A percentile compares a stretch with the other conserved stretches of the same genome.
Conservation (phyloP, 1,140 invertebrate genomes). For the Drosophila fuyamai region DNA sequence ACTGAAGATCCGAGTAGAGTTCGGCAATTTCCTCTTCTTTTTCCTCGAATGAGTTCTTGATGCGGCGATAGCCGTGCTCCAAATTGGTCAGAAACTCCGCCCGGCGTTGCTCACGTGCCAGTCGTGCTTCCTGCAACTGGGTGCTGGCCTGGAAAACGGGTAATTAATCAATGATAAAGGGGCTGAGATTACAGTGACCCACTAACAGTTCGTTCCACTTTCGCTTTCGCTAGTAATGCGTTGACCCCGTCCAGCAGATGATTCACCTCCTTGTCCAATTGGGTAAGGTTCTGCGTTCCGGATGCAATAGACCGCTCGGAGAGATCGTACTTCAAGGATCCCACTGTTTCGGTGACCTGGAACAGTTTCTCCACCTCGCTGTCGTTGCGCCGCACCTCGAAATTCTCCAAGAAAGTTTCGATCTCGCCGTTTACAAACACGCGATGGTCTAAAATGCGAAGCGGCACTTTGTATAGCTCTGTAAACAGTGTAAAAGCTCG, state of each 20-base stretch:
- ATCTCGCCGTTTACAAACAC: conserved; percentile 94
- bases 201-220: conserved; percentile 55
- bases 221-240: conserved; percentile 58
- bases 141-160: conserved; percentile 84
- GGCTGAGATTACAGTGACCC: conserved; percentile 1
- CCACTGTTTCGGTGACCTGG: conserved; percentile 90
- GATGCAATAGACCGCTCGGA: conserved; percentile 75
- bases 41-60: conserved; percentile 91
- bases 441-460: conserved; percentile 92
- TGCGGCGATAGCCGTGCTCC: conserved; percentile 89
- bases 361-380: conserved; percentile 92
- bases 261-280: conserved; percentile 59
- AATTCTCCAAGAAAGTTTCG: conserved; percentile 92
- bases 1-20: conserved; percentile 90
- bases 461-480: conserved; percentile 93
- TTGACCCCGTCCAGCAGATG: conserved; percentile 55
- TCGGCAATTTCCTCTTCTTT: conserved; percentile 91
- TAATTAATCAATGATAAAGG: conserved; percentile 15
- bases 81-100: conserved; percentile 91
- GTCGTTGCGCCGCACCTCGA: conserved; percentile 91
- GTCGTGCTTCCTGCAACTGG: conserved; percentile 86
- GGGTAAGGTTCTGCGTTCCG: conserved; percentile 53
- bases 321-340: conserved; percentile 88
- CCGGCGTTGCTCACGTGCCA: conserved; percentile 88
- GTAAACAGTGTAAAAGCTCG: neutral